Conservation (phyloP, 2,888 invertebrate genomes). For the Blera fallax region DNA sequence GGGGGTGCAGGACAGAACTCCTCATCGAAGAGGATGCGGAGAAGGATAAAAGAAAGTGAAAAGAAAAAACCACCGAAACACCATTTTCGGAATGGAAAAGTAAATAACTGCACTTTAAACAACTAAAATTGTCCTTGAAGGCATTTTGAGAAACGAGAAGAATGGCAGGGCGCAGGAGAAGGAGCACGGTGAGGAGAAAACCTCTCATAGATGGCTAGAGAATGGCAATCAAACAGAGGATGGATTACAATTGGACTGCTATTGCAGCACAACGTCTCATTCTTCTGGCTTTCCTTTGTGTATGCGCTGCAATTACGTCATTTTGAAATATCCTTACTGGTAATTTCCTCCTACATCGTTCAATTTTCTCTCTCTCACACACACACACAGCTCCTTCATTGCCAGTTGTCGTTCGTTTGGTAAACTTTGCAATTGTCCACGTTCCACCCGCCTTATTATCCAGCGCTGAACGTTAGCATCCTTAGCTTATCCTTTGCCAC, state of each 20-base stretch:
- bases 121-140: constrained; percentile 40
- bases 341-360: constrained; percentile 18
- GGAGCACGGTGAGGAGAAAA: too few relatives aligned
- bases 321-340: constrained; percentile 48
- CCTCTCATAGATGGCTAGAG: too few relatives aligned
- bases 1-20: not conserved
- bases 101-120: constrained; percentile 48
- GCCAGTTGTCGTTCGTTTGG: not conserved
- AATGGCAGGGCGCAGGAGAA: not conserved
- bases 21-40: not conserved
- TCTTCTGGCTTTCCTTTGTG: not conserved
- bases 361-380: constrained; percentile 7
- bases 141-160: constrained; percentile 5
- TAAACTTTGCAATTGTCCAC: constrained; percentile 46
- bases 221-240: constrained; percentile 52
- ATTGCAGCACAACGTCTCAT: not conserved
- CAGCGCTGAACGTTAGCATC: not conserved
- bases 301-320: constrained; percentile 56
- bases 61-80: constrained; percentile 30
- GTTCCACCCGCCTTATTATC: constrained; percentile 40
- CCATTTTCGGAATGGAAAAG: constrained; percentile 37
- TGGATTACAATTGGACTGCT: constrained; percentile 51
- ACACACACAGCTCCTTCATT: not conserved
- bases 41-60: not conserved
- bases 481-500: constrained; percentile 31